Conservation (phyloP, 2,888 invertebrate species). For the Adelognathus sp. region DNA sequence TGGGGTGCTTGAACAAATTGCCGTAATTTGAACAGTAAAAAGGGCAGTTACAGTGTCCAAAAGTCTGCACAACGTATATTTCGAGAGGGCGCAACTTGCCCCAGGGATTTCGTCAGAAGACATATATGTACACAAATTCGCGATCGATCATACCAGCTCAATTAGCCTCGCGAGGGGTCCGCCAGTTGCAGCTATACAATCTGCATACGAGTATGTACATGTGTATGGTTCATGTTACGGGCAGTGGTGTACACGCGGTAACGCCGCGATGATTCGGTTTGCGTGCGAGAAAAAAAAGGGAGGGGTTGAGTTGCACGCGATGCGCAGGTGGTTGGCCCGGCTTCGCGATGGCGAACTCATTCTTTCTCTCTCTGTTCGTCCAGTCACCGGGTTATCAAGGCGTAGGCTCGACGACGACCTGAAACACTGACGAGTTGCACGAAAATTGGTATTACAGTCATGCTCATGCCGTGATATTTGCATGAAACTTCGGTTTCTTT, state of each 20-base stretch:
- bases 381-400: constrained; percentile 77
- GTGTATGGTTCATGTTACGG: constrained; percentile 3
- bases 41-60: not conserved
- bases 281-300: constrained; percentile 18
- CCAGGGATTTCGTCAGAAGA: constrained; percentile 14
- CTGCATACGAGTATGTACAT: constrained; percentile 22
- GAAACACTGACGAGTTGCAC: constrained; percentile 19
- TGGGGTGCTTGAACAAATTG: not conserved
- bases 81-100: constrained; percentile 8
- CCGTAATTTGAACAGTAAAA: not conserved
- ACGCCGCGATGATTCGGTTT: constrained; percentile 37
- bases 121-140: constrained; percentile 29
- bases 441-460: constrained; percentile 21
- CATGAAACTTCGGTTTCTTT: not conserved
- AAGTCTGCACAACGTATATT: not conserved
- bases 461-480: not conserved
- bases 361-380: constrained; percentile 35
- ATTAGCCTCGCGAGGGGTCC: constrained; percentile 32
- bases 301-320: constrained; percentile 67
- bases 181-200: constrained; percentile 16
- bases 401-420: constrained; percentile 64
- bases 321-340: constrained; percentile 69
- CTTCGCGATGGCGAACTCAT: constrained; percentile 51
- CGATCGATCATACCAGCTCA: constrained; percentile 44
- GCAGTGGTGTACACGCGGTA: not conserved